A percentile compares a stretch with the other conserved stretches of the same genome.
Conservation (phyloP, 2,888 invertebrate genomes). For the Coenonympha arcania region DNA sequence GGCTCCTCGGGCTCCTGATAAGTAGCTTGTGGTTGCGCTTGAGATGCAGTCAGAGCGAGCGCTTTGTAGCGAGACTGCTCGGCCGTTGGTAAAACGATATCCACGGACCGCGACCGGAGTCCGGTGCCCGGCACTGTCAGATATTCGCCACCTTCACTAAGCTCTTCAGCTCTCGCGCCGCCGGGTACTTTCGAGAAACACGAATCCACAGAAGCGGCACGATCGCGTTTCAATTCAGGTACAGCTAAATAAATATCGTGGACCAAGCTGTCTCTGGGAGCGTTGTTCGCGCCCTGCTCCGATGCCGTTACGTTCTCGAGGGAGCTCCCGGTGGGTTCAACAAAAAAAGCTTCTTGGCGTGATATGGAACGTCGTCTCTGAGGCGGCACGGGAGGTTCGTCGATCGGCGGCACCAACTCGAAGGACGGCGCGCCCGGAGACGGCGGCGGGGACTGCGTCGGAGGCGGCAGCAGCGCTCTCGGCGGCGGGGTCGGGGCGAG, state of each 20-base stretch:
- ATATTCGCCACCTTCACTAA: conserved; percentile 76
- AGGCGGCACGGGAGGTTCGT: conserved; percentile 59
- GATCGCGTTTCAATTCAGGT: conserved; percentile 86
- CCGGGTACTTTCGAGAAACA: conserved; percentile 86
- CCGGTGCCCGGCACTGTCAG: conserved; percentile 82
- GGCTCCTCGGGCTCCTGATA: conserved; percentile 38
- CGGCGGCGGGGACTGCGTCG: conserved; percentile 67
- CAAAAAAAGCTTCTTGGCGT: conserved; percentile 87
- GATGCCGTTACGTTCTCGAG: conserved; percentile 80
- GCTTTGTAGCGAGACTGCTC: conserved; percentile 90
- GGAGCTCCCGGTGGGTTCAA: conserved; percentile 81
- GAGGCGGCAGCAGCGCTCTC: conserved; percentile 45
- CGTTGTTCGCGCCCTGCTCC: conserved; percentile 49
- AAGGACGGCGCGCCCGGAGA: conserved; percentile 73
- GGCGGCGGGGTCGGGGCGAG: conserved; percentile 74
- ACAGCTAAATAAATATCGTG: conserved; percentile 85
- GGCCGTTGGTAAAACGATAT: conserved; percentile 89
- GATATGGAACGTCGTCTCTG: conserved; percentile 82
- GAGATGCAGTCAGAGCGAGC: conserved; percentile 78
- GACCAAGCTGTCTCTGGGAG: conserved; percentile 65
- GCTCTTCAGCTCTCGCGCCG: conserved; percentile 80
- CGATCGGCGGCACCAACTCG: conserved; percentile 72
- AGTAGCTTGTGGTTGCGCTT: conserved; percentile 40
- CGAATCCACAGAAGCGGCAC: conserved; percentile 91
- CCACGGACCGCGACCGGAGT: conserved; percentile 86